A percentile compares a stretch with the other conserved stretches of the same genome.
These are phyloP conservation scores for Pica pica DNA, from an alignment of 2,113 vertebrate genomes.

Conservation along the genomic window DNA sequence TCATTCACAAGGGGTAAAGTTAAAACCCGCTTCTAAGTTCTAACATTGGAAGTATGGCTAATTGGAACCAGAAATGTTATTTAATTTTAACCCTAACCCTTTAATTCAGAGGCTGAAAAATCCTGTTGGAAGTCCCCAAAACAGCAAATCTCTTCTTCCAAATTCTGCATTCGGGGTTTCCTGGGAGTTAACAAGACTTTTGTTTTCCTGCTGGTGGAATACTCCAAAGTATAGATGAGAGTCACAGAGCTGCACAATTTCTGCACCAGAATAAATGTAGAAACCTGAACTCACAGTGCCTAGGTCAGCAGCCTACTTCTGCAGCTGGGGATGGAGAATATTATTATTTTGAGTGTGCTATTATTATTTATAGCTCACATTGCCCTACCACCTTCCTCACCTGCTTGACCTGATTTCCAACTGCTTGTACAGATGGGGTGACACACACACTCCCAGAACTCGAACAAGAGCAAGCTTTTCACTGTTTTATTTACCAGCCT, in stretches of 20 bases:
- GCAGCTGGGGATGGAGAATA: not conserved
- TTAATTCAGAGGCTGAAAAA: not conserved
- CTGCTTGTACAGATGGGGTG: not conserved
- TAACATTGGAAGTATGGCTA: not conserved
- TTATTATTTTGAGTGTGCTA: not conserved
- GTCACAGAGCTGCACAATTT: not conserved
- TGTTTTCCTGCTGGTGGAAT: not conserved
- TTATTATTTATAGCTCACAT: conserved; percentile 3
- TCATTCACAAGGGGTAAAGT: not conserved
- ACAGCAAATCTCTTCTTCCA: not conserved
- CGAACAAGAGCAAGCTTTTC: not conserved
- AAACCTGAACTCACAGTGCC: not conserved
- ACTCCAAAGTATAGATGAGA: not conserved
- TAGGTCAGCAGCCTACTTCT: conserved; percentile 16
- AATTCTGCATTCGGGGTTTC: not conserved
- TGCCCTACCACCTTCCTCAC: not conserved
- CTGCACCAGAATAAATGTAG: not conserved
- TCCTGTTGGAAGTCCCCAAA: not conserved
- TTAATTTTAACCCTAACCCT: not conserved
- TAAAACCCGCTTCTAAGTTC: not conserved
- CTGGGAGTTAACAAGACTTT: not conserved
- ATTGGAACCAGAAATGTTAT: not conserved
- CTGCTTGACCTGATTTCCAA: not conserved
- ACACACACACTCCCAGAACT: not conserved
- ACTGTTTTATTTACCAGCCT: not conserved